Evolutionary conservation across 2,888 invertebrate genomes (phyloP).

Genomic region (Lasius fuliginosus): DNA sequence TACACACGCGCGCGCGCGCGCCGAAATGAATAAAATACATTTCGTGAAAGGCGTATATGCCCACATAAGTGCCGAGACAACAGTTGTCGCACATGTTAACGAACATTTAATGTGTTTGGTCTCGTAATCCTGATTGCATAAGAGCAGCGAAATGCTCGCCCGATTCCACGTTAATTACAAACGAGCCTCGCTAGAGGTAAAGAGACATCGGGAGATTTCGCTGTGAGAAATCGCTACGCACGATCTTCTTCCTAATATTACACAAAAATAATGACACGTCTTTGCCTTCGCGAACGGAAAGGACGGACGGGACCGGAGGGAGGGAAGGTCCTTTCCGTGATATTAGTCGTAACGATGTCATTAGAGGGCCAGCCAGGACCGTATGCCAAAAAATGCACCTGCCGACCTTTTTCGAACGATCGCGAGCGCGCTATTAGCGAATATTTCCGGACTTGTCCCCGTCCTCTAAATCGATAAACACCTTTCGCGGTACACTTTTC

Average conservation of each 20-base stretch:
- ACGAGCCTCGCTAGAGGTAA: slow-evolving; percentile 11
- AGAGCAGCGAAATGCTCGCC: background rate
- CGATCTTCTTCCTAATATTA: slow-evolving; percentile 35
- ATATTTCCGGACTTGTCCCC: slow-evolving; percentile 56
- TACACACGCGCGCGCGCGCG: too few relatives aligned
- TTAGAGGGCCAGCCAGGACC: slow-evolving; percentile 70
- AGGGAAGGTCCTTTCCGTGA: slow-evolving; percentile 48
- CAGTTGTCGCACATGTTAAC: background rate
- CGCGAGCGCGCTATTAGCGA: slow-evolving; percentile 63
- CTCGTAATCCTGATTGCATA: slow-evolving; percentile 6
- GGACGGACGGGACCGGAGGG: background rate
- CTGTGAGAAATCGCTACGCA: slow-evolving; percentile 12
- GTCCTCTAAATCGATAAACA: slow-evolving; percentile 39
- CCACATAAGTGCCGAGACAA: background rate
- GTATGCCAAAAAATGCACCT: slow-evolving; percentile 73
- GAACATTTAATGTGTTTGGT: slow-evolving; percentile 22
- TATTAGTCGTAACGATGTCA: slow-evolving; percentile 75
- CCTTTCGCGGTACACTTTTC: slow-evolving; percentile 32
- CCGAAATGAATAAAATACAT: slow-evolving; percentile 2
- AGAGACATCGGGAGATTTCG: background rate
- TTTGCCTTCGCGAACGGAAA: slow-evolving; percentile 51
- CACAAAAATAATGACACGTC: slow-evolving; percentile 78
- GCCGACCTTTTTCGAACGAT: slow-evolving; percentile 67
- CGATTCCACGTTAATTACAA: slow-evolving; percentile 5
- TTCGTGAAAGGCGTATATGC: background rate